Evolutionary conservation across 2,113 vertebrate species (phyloP).

Genomic region (Uria aalge): DNA sequence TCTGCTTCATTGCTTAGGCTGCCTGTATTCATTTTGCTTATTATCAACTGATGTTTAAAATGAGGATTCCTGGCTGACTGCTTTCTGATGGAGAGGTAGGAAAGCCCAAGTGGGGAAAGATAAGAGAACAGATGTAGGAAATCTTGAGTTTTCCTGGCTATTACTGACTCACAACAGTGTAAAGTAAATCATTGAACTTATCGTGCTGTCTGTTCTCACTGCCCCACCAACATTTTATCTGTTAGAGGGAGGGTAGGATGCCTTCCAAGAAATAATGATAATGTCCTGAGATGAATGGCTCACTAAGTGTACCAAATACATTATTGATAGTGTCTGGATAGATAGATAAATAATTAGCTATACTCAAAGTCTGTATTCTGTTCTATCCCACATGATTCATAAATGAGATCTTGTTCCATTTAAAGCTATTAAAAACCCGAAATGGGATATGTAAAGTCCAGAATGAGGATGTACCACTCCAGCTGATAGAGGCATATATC

Average conservation of each 20-base stretch:
- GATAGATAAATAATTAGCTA: background rate
- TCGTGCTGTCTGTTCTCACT: background rate
- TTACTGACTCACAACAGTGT: background rate
- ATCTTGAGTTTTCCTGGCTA: background rate
- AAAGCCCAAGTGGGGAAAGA: background rate
- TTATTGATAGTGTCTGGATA: background rate
- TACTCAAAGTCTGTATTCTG: background rate
- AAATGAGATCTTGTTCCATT: background rate
- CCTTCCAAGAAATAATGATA: background rate
- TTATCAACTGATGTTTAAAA: background rate
- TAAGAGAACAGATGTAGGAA: background rate
- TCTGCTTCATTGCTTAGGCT: background rate
- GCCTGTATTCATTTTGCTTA: background rate
- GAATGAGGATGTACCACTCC: background rate
- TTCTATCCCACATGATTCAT: background rate
- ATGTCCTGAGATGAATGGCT: background rate
- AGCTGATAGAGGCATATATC: background rate
- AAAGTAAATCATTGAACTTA: background rate
- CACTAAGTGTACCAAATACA: background rate
- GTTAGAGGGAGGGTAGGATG: background rate
- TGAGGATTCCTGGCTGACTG: background rate
- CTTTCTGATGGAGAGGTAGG: background rate
- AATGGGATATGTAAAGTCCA: rapidly evolving
- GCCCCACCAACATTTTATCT: background rate
- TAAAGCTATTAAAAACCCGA: background rate